Base-by-base conservation (phyloP, 2,797 vertebrate species). In the Gymnoscopelus microlampas region DNA sequence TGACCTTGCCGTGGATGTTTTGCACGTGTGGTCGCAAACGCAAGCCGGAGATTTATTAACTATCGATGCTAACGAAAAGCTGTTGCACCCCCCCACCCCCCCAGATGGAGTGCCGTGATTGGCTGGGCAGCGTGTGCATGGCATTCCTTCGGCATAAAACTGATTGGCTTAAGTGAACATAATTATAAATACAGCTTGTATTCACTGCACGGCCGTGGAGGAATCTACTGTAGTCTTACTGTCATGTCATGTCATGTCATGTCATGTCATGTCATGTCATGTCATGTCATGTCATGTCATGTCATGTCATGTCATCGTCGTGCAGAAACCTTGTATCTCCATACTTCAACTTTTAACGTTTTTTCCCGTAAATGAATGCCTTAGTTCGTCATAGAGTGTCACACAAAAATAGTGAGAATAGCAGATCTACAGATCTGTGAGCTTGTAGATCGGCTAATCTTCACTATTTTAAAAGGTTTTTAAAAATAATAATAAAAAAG, bases 1-100 rank as follows among this genome's bases (percentile, higher is more conserved):
- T 84, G 80, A 88, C 81, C 76, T 89, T 84, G 77, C 60, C 71
- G 69, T 53, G 69, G 73, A 77, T 82, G 68, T 82, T 87, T 79
- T 81, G 74, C 82, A 80, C 81, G 85, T 77, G 74, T 54, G 81
- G 67, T 79, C 70, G 77, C 66, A 70, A 64, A 57, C n/a, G n/a
- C 61, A 54, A 68, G 68, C 56, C 14, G 11, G 14, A 86, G 82
- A 89, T 88, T 80, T 78, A 90, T 88, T 60, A 86, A 86, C 59
- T 83, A 78, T 85, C 80, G 85, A 49, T 72, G 72, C 24, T 59
- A 63, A 44, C 49, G 15, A 14, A 26, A 26, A 26, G 26, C 26
- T 26, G 26, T 26, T 35, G 4, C 32, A 1, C 32, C 32, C 32
- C n/a, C n/a, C 76, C 79, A 81, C 74, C 60, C 60, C 14, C 56